Base-by-base conservation (phyloP, 2,113 vertebrate species). In the Poecilia latipinna region DNA sequence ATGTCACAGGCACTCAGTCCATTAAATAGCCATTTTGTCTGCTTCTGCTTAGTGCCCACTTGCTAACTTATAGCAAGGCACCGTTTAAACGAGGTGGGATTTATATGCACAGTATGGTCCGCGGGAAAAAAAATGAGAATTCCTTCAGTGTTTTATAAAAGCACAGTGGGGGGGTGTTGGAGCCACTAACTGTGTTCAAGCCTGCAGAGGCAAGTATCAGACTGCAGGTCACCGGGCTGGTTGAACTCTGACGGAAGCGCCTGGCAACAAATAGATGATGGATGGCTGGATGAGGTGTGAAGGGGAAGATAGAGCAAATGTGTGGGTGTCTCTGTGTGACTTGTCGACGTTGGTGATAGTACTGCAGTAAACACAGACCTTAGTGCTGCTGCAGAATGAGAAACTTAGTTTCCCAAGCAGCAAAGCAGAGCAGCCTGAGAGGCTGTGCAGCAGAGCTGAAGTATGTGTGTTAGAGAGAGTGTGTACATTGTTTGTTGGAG, bases 351-450 rank as follows among this genome's bases (percentile, higher is more conserved):
- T 68, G 15, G 19, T 61, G 75, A 78, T 83, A 65, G 68, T 75
- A 72, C 73, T 69, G 44, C 74, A 76, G 77, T 51, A 54, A 84
- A 84, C 73, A 83, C 71, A 69, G 68, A 70, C 71, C 70, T 72
- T 79, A 86, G 85, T 89, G 86, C 77, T 80, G 74, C 83, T 65
- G 87, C 77, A 51, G 73, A 86, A 79, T 80, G 82, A 87, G 77
- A n/a, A 75, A 77, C 85, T 84, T 75, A 54, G 51, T 82, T 78
- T 84, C 81, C 82, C 22, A 85, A 74, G 77, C 80, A 84, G 44
- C 44, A 48, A 78, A 85, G 29, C n/a, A 80, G 72, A 66, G 70
- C 71, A 28, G 74, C 78, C 80, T 80, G 67, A 85, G 85, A 86
- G 72, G 68, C 70, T 76, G 62, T 68, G 13, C 39, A 48, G 44